phyloP scores from a whole-genome alignment of 2,888 invertebrate genomes.

The Abrostola tripartita region DNA sequence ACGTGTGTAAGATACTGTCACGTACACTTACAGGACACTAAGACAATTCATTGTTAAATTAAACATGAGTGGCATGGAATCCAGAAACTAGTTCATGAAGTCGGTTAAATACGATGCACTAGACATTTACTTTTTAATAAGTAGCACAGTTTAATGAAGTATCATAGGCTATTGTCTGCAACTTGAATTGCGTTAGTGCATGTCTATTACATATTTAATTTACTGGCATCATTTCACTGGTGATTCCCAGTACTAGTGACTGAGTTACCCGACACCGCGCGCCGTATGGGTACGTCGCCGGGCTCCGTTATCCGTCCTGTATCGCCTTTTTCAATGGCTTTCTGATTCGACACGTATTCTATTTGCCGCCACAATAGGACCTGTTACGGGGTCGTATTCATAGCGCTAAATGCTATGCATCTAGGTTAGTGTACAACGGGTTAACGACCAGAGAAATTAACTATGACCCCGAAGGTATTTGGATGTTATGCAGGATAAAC shows the following conservation, averaged over 20 bases:
- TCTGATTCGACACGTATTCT: constrained; percentile 85
- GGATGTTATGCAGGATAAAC: constrained; percentile 39
- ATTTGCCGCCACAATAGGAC: constrained; percentile 79
- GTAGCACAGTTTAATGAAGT: constrained; percentile 4
- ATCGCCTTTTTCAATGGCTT: constrained; percentile 83
- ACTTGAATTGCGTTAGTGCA: constrained; percentile 20
- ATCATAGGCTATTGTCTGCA: constrained; percentile 17
- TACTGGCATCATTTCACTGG: constrained; percentile 40
- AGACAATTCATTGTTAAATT: too few species aligned
- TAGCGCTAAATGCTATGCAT: constrained; percentile 77
- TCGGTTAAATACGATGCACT: not conserved
- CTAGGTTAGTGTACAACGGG: constrained; percentile 78
- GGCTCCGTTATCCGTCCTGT: constrained; percentile 81
- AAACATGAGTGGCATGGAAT: not conserved
- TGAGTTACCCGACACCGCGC: constrained; percentile 64
- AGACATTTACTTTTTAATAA: not conserved
- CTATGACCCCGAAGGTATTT: constrained; percentile 19
- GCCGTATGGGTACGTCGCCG: constrained; percentile 56
- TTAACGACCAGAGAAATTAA: constrained; percentile 70
- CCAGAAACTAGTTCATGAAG: not conserved
- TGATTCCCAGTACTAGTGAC: constrained; percentile 69
- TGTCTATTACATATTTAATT: constrained; percentile 34
- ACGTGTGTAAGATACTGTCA: too few species aligned
- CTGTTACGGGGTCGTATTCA: constrained; percentile 80
- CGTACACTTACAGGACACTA: too few species aligned